Percentiles rank a stretch among this genome's conserved stretches.
Evolutionary conservation across 2,113 vertebrate species (phyloP).

Genomic region (Entomyzon cyanotis): DNA sequence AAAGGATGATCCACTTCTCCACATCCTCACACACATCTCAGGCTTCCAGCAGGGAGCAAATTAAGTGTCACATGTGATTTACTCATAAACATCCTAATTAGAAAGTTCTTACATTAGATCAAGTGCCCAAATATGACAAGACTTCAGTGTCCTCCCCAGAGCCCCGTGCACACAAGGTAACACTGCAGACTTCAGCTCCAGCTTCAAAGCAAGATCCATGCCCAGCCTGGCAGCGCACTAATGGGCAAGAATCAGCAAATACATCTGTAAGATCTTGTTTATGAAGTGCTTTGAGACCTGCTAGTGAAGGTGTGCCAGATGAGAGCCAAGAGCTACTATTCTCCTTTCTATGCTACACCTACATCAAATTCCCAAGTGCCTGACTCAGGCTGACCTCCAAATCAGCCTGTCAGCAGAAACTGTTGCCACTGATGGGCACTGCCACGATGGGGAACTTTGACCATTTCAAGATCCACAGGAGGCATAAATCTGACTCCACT

Average conservation of each 20-base stretch:
- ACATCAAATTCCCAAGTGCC: fast-evolving
- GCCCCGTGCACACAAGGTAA: fast-evolving
- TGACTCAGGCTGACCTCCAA: not conserved
- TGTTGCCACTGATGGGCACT: not conserved
- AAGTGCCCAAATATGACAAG: not conserved
- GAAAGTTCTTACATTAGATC: not conserved
- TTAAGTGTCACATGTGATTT: not conserved
- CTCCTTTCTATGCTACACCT: fast-evolving
- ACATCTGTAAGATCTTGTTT: not conserved
- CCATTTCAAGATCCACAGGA: not conserved
- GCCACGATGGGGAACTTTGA: not conserved
- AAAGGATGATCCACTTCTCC: constrained; percentile 62
- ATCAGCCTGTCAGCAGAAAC: not conserved
- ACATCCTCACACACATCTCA: not conserved
- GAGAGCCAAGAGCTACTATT: not conserved
- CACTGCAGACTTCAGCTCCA: not conserved
- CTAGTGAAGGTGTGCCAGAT: not conserved
- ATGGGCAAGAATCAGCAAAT: not conserved
- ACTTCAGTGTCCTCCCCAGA: not conserved
- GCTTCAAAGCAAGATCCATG: not conserved
- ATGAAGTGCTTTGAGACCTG: not conserved
- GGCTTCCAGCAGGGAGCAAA: not conserved
- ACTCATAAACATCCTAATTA: constrained; percentile 25
- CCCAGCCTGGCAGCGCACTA: not conserved
- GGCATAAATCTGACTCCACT: not conserved